A percentile compares a stretch with the other conserved stretches of the same genome.
Evolutionary conservation across 2,888 invertebrate species (phyloP).

Genomic region (Lottia gigantea): DNA sequence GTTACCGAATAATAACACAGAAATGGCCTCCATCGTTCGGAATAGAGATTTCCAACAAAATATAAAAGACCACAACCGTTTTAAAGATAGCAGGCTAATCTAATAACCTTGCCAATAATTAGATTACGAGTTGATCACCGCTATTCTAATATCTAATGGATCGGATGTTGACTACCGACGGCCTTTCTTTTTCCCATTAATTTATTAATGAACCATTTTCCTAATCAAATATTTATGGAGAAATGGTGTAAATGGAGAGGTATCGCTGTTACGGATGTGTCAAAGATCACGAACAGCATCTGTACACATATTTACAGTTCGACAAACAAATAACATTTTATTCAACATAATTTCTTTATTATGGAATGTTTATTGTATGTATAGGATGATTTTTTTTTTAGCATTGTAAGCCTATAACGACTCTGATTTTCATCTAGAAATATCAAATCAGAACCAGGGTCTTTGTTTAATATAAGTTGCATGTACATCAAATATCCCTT

Average conservation of each 20-base stretch:
- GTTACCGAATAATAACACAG: no score
- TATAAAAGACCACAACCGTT: not conserved
- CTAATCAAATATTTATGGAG: conserved; percentile 52
- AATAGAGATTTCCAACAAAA: no score
- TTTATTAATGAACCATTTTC: conserved; percentile 32
- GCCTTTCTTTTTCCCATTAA: conserved; percentile 32
- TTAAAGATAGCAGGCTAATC: conserved; percentile 27
- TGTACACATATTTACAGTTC: conserved; percentile 5
- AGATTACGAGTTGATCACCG: conserved; percentile 39
- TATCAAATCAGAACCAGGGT: no score
- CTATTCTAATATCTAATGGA: conserved; percentile 36
- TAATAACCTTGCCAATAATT: conserved; percentile 37
- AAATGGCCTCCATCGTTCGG: no score
- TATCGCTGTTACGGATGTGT: not conserved
- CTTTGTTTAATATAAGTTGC: no score
- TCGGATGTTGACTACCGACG: conserved; percentile 19
- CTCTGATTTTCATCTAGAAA: no score
- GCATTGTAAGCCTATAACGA: no score
- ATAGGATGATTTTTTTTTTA: no score
- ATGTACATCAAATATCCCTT: no score
- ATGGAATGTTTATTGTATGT: no score
- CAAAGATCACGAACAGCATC: conserved; percentile 8
- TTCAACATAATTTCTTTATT: no score
- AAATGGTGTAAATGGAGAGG: conserved; percentile 14
- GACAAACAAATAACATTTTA: not conserved